Conservation (phyloP, 92 coral and sea anemone genomes). For the Siderastrea radians region DNA sequence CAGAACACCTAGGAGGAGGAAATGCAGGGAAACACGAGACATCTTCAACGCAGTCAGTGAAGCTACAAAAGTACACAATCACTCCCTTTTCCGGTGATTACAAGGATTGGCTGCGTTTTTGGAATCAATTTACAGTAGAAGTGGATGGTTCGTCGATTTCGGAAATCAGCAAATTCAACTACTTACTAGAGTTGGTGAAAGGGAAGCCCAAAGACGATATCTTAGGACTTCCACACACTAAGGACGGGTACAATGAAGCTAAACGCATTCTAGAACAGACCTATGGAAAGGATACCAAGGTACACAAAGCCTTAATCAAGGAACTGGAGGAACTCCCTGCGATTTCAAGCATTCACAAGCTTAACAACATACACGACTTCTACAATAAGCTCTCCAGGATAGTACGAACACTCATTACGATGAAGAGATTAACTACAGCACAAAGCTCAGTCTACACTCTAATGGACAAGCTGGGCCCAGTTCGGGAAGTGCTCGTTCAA, state of each 20-base stretch:
- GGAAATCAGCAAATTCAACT: constrained; percentile 65
- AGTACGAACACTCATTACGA: constrained; percentile 55
- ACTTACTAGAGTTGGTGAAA: constrained; percentile 41
- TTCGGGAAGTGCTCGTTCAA: constrained; percentile 37
- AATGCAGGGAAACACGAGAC: not conserved
- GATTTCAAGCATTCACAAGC: constrained; percentile 54
- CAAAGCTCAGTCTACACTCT: constrained; percentile 52
- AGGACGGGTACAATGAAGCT: constrained; percentile 63
- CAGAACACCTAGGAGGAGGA: not conserved
- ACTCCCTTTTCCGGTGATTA: constrained; percentile 64
- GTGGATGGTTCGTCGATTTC: constrained; percentile 46
- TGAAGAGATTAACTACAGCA: constrained; percentile 41
- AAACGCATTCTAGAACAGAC: constrained; percentile 45
- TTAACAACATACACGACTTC: constrained; percentile 44
- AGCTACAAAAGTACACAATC: constrained; percentile 62
- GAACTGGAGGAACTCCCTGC: constrained; percentile 60
- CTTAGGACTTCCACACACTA: constrained; percentile 55
- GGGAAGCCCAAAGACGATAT: constrained; percentile 48
- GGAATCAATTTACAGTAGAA: constrained; percentile 72
- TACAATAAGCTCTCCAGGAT: constrained; percentile 46
- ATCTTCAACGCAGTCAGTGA: constrained; percentile 32
- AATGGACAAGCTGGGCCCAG: constrained; percentile 50
- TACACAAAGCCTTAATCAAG: constrained; percentile 22
- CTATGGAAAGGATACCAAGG: constrained; percentile 39
- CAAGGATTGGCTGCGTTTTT: constrained; percentile 68